Base-by-base conservation (phyloP, 2,888 invertebrate species). In the Dasysyrphus albostriatus region DNA sequence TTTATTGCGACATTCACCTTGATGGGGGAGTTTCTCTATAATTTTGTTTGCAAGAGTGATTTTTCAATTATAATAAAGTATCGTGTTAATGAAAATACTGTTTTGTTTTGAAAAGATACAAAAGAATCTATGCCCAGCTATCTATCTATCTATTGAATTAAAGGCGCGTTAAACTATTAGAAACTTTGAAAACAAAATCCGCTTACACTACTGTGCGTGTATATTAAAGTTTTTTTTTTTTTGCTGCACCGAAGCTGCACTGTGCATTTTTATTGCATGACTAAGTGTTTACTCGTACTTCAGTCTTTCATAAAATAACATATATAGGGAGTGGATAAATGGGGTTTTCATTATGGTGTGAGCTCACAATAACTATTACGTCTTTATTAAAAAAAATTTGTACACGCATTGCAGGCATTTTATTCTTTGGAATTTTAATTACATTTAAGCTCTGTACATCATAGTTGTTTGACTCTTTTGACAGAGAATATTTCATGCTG, bases 1-100 rank as follows among this genome's bases (percentile, higher is more conserved):
- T 69, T 63, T 6, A 56, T 69, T 75, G 49, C 59, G 82, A 51
- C 82, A 87, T 87, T 87, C 74, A 87, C 85, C 85, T 87, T 87
- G 85, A 59, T 58, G 47, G 16, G 61, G 56, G 70, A 76, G 61
- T 72, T 78, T 82, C 47, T 29, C 42, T 59, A 5, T 54, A 24
- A 24, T 24, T 24, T 24, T 24, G 32, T 47, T 39, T 65, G 56
- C 58, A 32, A 54, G 54, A 54, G 29, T 54, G 19, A n/a, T 29
- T 37, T 58, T 59, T 42, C 39, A 63, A 24, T 61, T 72, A 14
- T 32, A 19, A 32, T 19, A 49, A 49, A 49, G 19, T 34, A 51
- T 49, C 34, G 63, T 74, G 83, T 39, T 69, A 59, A 74, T 77
- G 82, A 72, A 69, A 75, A 75, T 65, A 54, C 16, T 34, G 9